Base-by-base conservation (phyloP, 2,113 vertebrate species). In the Arothron firmamentum region DNA sequence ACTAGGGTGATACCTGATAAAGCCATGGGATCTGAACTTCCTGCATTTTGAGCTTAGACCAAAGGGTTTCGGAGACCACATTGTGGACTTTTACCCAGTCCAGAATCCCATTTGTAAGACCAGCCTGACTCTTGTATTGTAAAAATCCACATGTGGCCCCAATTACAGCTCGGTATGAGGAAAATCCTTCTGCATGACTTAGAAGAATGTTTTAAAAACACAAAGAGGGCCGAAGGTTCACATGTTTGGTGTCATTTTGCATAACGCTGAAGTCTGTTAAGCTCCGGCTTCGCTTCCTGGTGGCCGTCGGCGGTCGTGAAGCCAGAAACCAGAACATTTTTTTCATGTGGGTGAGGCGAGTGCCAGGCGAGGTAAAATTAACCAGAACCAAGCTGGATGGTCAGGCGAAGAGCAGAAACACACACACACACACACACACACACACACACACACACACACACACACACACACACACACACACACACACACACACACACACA, bases 131-230 rank as follows among this genome's bases (percentile, higher is more conserved):
- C 62, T 17, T 64, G 65, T 1, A 19, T 58, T 47, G 65, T 57
- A 51, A 54, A 78, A 56, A 28, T 20, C 50, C 62, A 63, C 79
- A 87, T 77, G 64, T 79, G 79, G 59, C 52, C 82, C 50, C 63
- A 48, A 31, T 83, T 79, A 77, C 4, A 50, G 67, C 64, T 48
- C 61, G 34, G 62, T 59, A 1, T 38, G 51, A 73, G 69, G 43
- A 46, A 65, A 70, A 57, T 38, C 65, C 73, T 75, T 72, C 72
- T 56, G 66, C 83, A 52, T 68, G 75, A 59, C 54, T 21, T 64
- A 70, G 18, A 43, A 48, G 68, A 65, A 63, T 16, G 48, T 41
- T 53, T 69, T 43, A 18, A 63, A 62, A 69, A 59, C 61, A 60
- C 53, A 74, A 46, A 43, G 31, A 21, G 38, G 28, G 34, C 6